Conservation (phyloP, 2,113 vertebrate genomes). For the Malaclemys terrapin region DNA sequence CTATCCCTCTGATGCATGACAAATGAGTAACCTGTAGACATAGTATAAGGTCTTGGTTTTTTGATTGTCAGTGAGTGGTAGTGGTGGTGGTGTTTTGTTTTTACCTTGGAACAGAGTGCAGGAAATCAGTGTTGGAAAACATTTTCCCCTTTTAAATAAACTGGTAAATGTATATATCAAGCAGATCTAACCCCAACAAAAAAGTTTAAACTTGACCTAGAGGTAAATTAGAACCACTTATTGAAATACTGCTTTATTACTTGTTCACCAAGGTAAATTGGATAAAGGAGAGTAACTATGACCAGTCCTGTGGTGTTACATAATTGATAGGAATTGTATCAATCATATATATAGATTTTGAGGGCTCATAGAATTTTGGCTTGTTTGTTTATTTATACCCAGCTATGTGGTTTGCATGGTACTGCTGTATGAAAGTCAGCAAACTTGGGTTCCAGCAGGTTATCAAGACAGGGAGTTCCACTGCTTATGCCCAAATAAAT, state of each 20-base stretch:
- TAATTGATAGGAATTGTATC: not conserved
- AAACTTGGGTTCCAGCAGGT: not conserved
- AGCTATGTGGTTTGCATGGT: not conserved
- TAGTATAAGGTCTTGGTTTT: not conserved
- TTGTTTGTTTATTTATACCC: not conserved
- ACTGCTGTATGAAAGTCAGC: not conserved
- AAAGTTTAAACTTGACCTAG: not conserved
- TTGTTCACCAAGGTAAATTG: not conserved
- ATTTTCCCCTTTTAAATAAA: not conserved
- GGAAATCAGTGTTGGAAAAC: constrained; percentile 36
- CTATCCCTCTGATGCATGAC: not conserved
- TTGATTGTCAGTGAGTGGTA: not conserved
- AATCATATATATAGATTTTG: not conserved
- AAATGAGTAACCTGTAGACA: not conserved
- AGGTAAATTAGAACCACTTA: not conserved
- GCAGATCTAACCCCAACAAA: not conserved
- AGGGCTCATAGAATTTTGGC: constrained; percentile 6
- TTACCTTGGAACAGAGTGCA: not conserved
- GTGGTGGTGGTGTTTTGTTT: not conserved
- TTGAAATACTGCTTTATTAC: constrained; percentile 16
- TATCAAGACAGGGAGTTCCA: not conserved
- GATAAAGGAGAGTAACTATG: not conserved
- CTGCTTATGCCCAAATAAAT: too few relatives aligned
- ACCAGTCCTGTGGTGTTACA: not conserved
- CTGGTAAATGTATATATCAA: not conserved